These are phyloP conservation scores for Turdus rufiventris DNA, from an alignment of 2,113 vertebrate genomes.

Conservation along the genomic window DNA sequence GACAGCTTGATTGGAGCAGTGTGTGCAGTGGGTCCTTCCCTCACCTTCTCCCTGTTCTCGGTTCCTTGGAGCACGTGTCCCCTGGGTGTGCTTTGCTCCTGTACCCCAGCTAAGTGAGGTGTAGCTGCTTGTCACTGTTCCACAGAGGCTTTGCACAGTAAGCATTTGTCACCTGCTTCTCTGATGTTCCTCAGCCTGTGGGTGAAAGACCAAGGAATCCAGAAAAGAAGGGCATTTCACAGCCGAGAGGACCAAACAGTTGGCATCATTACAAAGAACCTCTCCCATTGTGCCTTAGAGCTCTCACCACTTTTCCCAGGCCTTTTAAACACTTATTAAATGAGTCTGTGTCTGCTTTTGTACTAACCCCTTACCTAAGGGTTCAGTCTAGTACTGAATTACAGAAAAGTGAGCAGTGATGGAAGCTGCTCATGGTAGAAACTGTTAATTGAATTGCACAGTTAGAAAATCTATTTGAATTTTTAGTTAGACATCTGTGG, in stretches of 20 bases:
- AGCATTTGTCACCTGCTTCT: neutral
- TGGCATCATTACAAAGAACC: neutral
- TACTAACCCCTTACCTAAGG: neutral
- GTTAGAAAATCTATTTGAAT: neutral
- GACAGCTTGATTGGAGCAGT: neutral
- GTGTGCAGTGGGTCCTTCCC: neutral
- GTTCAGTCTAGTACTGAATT: neutral
- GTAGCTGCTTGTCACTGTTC: neutral
- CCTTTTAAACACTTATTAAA: neutral
- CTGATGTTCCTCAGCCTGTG: neutral
- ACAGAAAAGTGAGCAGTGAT: neutral
- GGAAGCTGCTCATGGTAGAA: neutral
- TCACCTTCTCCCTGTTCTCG: neutral
- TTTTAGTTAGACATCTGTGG: neutral
- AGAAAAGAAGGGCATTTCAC: neutral
- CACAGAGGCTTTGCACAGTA: neutral
- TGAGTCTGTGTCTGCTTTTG: neutral
- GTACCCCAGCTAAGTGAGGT: neutral
- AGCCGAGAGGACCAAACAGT: neutral
- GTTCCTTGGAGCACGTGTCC: neutral
- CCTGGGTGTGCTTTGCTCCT: neutral
- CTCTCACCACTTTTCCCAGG: rapidly evolving
- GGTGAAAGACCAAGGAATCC: rapidly evolving
- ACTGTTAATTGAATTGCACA: constrained; percentile 7
- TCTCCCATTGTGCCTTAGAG: neutral